These are phyloP conservation scores for Lanistes nyassanus DNA, from an alignment of 1,140 invertebrate genomes.

Conservation along the genomic window DNA sequence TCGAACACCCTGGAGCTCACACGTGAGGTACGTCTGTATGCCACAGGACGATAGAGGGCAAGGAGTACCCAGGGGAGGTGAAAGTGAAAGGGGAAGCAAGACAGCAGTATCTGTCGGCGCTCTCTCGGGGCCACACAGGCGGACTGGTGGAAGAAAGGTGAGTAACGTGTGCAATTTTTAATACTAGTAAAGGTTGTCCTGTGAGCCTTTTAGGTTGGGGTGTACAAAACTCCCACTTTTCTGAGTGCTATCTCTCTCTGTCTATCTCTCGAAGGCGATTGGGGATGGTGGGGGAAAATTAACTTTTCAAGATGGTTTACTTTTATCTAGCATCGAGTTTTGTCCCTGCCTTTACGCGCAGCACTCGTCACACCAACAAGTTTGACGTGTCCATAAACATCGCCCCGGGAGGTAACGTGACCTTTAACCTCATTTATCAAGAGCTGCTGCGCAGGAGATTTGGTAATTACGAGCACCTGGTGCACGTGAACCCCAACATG, in stretches of 20 bases:
- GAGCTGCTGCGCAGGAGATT: constrained; percentile 40
- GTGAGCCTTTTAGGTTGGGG: too few species aligned
- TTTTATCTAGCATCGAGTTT: too few species aligned
- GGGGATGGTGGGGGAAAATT: too few species aligned
- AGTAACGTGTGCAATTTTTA: too few species aligned
- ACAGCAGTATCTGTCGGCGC: constrained; percentile 46
- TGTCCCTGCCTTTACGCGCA: constrained; percentile 23
- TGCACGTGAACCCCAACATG: constrained; percentile 46
- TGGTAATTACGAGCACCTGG: constrained; percentile 48
- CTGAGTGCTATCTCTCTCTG: too few species aligned
- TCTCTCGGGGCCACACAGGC: constrained; percentile 43
- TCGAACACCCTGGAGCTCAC: too few species aligned
- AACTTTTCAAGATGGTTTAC: too few species aligned
- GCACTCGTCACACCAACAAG: constrained; percentile 50
- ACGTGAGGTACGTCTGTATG: too few species aligned
- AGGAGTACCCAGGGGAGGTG: constrained; percentile 47
- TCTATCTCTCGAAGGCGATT: too few species aligned
- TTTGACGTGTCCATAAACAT: constrained; percentile 58
- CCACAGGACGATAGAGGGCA: constrained; percentile 49
- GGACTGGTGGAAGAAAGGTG: constrained; percentile 46
- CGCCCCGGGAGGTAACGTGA: constrained; percentile 44
- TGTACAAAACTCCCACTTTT: too few species aligned
- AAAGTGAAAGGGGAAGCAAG: constrained; percentile 54
- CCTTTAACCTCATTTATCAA: constrained; percentile 52
- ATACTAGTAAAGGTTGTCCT: too few species aligned